Conservation (phyloP, 1,140 invertebrate genomes). For the Atta cephalotes region DNA sequence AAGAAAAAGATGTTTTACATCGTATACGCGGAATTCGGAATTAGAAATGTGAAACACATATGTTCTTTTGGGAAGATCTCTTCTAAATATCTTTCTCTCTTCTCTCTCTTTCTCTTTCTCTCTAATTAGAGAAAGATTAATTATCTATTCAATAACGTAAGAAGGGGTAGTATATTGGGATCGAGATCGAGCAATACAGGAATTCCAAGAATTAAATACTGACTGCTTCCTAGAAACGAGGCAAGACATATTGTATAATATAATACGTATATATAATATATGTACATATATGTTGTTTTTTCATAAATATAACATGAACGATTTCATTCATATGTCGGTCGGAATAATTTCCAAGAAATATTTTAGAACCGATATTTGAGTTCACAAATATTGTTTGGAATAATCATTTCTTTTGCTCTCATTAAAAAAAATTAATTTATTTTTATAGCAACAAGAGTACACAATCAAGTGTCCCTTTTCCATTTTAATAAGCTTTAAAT, state of each 20-base stretch:
- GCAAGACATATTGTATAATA: not conserved
- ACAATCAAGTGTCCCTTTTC: no score
- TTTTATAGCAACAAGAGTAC: not conserved
- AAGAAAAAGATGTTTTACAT: not conserved
- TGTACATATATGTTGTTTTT: not conserved
- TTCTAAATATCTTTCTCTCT: not conserved
- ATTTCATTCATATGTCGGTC: not conserved
- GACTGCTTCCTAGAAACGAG: slow-evolving; percentile 22
- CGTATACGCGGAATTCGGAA: slow-evolving; percentile 17
- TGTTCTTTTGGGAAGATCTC: not conserved
- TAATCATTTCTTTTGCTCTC: not conserved
- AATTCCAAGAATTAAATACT: slow-evolving; percentile 39
- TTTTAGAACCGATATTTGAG: not conserved
- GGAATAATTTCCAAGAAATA: not conserved
- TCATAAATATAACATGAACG: not conserved
- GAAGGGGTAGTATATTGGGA: not conserved
- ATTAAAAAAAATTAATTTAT: not conserved
- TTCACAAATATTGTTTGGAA: not conserved
- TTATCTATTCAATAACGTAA: slow-evolving; percentile 40
- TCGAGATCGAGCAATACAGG: not conserved
- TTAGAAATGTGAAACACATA: slow-evolving; percentile 49
- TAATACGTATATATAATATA: not conserved
- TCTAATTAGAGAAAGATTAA: slow-evolving; percentile 54
- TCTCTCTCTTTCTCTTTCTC: not conserved
- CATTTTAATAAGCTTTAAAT: no score